Evolutionary conservation across 2,888 invertebrate genomes (phyloP).

Genomic region (Heliconius sara): DNA sequence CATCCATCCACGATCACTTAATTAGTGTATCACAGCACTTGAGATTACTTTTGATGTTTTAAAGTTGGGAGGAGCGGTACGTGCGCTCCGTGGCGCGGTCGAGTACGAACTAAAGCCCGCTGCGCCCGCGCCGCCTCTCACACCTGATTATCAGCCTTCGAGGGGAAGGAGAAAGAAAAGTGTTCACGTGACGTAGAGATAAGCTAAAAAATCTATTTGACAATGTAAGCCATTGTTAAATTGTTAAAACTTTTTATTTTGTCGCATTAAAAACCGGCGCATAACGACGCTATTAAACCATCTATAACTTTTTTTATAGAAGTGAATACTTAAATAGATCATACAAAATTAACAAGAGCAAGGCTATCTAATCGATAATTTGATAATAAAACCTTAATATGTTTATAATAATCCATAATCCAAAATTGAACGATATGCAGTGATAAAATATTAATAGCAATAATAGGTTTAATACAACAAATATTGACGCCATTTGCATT

Average conservation of each 20-base stretch:
- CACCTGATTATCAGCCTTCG: constrained; percentile 78
- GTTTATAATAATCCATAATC: background rate
- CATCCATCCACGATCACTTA: constrained; percentile 43
- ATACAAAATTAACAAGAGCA: constrained; percentile 3
- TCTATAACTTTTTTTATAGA: background rate
- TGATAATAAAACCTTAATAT: constrained; percentile 4
- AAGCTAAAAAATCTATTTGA: constrained; percentile 59
- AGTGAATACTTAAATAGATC: background rate
- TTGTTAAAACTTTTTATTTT: constrained; percentile 21
- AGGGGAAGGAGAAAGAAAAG: constrained; percentile 74
- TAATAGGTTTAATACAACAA: constrained; percentile 1
- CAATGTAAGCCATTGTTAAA: constrained; percentile 37
- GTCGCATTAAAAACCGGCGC: background rate
- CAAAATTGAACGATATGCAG: background rate
- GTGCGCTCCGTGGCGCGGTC: constrained; percentile 60
- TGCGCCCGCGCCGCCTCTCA: constrained; percentile 74
- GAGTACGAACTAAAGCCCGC: constrained; percentile 71
- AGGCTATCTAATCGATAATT: constrained; percentile 7
- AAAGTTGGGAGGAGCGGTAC: constrained; percentile 52
- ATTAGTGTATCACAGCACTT: constrained; percentile 48
- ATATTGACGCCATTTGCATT: constrained; percentile 26
- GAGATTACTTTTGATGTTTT: constrained; percentile 31
- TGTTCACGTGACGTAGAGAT: constrained; percentile 75
- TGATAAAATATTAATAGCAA: constrained; percentile 4
- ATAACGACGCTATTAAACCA: background rate